A percentile compares a stretch with the other conserved stretches of the same genome.
Conservation (phyloP, 2,888 invertebrate genomes). For the Cheilosia grossa region DNA sequence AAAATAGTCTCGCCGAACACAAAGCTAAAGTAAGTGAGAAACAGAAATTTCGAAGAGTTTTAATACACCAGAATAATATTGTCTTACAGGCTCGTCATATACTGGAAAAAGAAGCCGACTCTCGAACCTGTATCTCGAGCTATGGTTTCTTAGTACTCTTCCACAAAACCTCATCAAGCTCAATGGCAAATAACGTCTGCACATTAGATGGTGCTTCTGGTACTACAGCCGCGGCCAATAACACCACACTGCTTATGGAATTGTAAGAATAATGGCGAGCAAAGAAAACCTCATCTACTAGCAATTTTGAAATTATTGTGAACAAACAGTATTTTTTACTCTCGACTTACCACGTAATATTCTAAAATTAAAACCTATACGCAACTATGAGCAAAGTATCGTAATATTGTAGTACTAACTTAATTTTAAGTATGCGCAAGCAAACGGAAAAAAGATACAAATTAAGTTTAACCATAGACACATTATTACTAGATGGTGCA, state of each 20-base stretch:
- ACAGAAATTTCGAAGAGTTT: not conserved
- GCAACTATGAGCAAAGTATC: constrained; percentile 47
- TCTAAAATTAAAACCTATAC: constrained; percentile 34
- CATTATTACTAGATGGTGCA: too few relatives aligned
- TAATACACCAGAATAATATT: constrained; percentile 1
- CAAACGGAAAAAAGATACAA: constrained; percentile 10
- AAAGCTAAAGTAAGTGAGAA: constrained; percentile 85
- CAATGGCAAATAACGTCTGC: constrained; percentile 42
- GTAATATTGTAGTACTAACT: constrained; percentile 53
- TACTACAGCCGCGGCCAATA: constrained; percentile 42
- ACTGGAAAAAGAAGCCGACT: constrained; percentile 82
- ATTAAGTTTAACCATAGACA: too few relatives aligned
- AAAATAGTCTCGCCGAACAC: constrained; percentile 87
- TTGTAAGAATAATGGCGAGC: constrained; percentile 63
- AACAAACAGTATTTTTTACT: constrained; percentile 73
- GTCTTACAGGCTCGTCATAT: constrained; percentile 81
- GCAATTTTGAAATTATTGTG: constrained; percentile 66
- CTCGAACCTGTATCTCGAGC: constrained; percentile 81
- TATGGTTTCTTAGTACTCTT: constrained; percentile 82
- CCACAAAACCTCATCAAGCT: constrained; percentile 76
- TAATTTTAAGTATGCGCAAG: constrained; percentile 44
- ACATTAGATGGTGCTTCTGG: constrained; percentile 52
- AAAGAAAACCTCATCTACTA: constrained; percentile 24
- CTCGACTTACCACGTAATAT: constrained; percentile 52
- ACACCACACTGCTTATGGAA: constrained; percentile 73